Conservation (phyloP, 2,888 invertebrate species). For the Caenorhabditis sinica region DNA sequence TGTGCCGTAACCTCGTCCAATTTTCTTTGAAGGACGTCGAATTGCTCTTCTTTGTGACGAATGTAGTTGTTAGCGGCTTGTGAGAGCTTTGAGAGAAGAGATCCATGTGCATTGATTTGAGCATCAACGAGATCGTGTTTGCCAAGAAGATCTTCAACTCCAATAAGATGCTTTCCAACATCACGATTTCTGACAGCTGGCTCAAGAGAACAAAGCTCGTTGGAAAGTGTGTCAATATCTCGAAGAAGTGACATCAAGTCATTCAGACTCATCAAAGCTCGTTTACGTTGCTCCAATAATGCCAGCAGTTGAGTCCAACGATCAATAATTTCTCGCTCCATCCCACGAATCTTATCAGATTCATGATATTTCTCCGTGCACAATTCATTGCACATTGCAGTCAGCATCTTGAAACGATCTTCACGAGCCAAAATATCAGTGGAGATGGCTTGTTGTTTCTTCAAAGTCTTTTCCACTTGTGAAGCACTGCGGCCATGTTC, state of each 20-base stretch:
- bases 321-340: constrained; percentile 83
- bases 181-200: constrained; percentile 85
- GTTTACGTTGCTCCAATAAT: constrained; percentile 89
- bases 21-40: constrained; percentile 88
- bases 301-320: constrained; percentile 92
- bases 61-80: constrained; percentile 77
- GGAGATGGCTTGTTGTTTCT: constrained; percentile 98
- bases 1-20: constrained; percentile 90
- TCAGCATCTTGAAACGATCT: constrained; percentile 94
- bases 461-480: constrained; percentile 96
- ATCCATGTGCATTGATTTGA: constrained; percentile 84
- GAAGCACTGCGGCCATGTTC: constrained; percentile 90
- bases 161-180: constrained; percentile 94
- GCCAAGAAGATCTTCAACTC: constrained; percentile 95
- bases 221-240: constrained; percentile 93
- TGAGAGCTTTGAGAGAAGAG: constrained; percentile 77
- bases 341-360: constrained; percentile 88
- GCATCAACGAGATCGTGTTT: constrained; percentile 95
- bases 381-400: constrained; percentile 94
- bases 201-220: constrained; percentile 91
- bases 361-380: constrained; percentile 94
- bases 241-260: constrained; percentile 92
- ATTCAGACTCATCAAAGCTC: constrained; percentile 88
- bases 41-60: constrained; percentile 85
- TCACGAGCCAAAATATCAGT: constrained; percentile 96